phyloP scores from a whole-genome alignment of 2,113 vertebrate genomes.

The Leptosomus discolor region DNA sequence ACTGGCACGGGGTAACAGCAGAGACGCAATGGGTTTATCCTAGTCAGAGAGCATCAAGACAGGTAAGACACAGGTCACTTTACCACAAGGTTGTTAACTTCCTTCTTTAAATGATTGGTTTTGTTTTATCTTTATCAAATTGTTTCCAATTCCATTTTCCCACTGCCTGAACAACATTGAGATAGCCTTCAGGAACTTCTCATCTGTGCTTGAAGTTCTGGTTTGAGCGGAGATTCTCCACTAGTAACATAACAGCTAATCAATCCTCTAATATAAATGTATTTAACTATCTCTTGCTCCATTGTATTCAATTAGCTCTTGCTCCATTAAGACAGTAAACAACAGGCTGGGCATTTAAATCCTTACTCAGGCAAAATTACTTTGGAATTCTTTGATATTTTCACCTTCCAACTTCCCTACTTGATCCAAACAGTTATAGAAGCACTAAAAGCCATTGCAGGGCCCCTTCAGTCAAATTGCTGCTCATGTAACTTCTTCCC shows the following conservation, averaged over 20 bases:
- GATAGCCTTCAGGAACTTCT: background rate
- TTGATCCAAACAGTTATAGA: too few species aligned
- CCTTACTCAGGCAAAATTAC: background rate
- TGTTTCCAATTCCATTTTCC: background rate
- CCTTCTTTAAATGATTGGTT: background rate
- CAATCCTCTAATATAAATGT: background rate
- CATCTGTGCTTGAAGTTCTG: rapidly evolving
- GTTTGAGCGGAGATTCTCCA: background rate
- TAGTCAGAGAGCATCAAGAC: too few species aligned
- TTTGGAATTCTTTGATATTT: background rate
- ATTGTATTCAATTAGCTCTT: background rate
- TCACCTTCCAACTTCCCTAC: background rate
- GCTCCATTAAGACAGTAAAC: background rate
- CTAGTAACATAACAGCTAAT: background rate
- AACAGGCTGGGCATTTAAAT: rapidly evolving
- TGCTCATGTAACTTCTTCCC: background rate
- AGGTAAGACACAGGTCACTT: background rate
- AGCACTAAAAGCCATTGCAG: background rate
- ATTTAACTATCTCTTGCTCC: too few species aligned
- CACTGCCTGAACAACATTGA: background rate
- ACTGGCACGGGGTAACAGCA: background rate
- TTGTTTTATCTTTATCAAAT: background rate
- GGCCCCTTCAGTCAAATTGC: background rate
- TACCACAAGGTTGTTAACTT: background rate
- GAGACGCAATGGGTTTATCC: rapidly evolving